A percentile compares a stretch with the other conserved stretches of the same genome.
phyloP scores from a whole-genome alignment of 2,888 invertebrate species.

The Temnothorax rugatulus region DNA sequence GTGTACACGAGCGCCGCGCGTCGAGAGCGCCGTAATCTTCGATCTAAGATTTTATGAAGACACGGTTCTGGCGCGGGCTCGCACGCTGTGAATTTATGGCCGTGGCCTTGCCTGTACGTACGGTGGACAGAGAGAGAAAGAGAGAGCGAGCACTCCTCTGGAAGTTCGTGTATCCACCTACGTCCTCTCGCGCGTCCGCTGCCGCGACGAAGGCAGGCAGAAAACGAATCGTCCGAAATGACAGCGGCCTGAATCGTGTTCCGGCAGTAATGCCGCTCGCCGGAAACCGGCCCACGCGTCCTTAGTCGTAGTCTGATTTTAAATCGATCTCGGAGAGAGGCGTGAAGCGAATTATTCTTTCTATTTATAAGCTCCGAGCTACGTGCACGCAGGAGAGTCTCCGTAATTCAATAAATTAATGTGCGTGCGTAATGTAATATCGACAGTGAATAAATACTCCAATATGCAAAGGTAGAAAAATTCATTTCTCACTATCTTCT shows the following conservation, averaged over 20 bases:
- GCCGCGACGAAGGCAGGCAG: constrained; percentile 62
- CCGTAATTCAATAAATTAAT: neutral
- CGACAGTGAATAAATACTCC: neutral
- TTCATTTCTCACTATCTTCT: neutral
- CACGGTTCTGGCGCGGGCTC: constrained; percentile 69
- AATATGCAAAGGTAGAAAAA: neutral
- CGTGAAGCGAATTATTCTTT: constrained; percentile 4
- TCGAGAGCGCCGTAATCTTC: constrained; percentile 70
- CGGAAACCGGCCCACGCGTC: constrained; percentile 65
- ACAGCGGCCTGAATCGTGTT: constrained; percentile 66
- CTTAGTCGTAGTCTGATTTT: constrained; percentile 38
- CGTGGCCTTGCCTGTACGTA: constrained; percentile 65
- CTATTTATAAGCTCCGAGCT: neutral
- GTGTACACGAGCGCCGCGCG: constrained; percentile 53
- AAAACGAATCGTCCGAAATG: constrained; percentile 73
- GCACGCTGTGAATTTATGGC: constrained; percentile 80
- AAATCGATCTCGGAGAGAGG: constrained; percentile 21
- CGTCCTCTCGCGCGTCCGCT: constrained; percentile 56
- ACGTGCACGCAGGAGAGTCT: neutral
- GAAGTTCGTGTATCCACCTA: constrained; percentile 77
- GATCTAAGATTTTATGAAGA: constrained; percentile 78
- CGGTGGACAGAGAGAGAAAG: constrained; percentile 51
- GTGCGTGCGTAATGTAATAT: neutral
- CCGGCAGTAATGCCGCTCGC: constrained; percentile 64
- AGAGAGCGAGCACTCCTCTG: constrained; percentile 59